These are phyloP conservation scores for Bubo bubo DNA, from an alignment of 2,113 vertebrate genomes.

Conservation along the genomic window DNA sequence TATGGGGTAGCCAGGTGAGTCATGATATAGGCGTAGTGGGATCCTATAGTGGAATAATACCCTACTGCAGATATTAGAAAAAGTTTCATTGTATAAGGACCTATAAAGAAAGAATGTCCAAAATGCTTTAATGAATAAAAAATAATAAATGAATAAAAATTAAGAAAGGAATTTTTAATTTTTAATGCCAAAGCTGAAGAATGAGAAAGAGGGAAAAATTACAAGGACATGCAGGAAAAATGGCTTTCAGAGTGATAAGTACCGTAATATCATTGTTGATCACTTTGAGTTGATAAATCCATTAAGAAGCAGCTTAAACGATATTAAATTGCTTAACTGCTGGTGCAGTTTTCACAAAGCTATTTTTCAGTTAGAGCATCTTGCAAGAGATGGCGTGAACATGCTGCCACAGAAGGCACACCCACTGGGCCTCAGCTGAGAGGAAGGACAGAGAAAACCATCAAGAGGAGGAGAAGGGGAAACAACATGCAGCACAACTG, in stretches of 20 bases:
- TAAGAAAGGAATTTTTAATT: neutral
- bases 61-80: neutral
- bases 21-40: neutral
- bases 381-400: neutral
- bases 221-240: neutral
- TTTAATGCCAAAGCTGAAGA: neutral
- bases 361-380: neutral
- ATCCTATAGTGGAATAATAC: neutral
- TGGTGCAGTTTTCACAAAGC: neutral
- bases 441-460: neutral
- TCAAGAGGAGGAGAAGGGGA: neutral
- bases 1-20: neutral
- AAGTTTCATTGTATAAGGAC: neutral
- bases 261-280: neutral
- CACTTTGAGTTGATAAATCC: neutral
- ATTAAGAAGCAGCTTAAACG: neutral
- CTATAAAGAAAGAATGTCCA: neutral
- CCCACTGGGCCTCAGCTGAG: neutral
- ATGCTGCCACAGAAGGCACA: neutral
- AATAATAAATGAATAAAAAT: neutral
- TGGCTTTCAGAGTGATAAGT: neutral
- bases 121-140: neutral
- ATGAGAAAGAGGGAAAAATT: neutral
- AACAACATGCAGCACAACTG: neutral
- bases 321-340: neutral